Percentiles rank a stretch among this genome's conserved stretches.
These are phyloP conservation scores for Willowsia nigromaculata DNA, from an alignment of 2,888 invertebrate genomes.

Conservation along the genomic window DNA sequence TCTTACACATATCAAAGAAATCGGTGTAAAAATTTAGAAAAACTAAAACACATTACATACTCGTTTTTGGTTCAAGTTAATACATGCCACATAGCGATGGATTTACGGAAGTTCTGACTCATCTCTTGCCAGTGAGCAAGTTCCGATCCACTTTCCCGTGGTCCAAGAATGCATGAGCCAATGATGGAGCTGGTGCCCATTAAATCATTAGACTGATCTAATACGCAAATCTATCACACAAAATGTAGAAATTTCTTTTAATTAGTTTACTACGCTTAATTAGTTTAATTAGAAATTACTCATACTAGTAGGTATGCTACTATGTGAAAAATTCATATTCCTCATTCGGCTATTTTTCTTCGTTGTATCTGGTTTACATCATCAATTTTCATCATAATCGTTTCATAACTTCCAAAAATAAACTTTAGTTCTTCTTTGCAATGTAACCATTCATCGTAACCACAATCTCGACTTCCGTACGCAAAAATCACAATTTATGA, in stretches of 20 bases:
- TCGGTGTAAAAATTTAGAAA: conserved; percentile 19
- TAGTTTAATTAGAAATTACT: no score
- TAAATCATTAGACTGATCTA: conserved; percentile 85
- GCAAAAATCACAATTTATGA: no score
- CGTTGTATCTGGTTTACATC: no score
- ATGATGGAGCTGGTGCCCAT: conserved; percentile 84
- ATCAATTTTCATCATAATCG: no score
- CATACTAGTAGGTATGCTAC: no score
- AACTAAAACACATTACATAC: not conserved
- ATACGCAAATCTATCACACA: conserved; percentile 82
- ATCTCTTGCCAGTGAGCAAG: conserved; percentile 94
- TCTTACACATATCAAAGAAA: not conserved
- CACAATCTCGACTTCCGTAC: no score
- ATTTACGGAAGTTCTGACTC: conserved; percentile 91
- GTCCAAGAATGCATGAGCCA: conserved; percentile 88
- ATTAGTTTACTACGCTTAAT: not conserved
- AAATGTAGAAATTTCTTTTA: not conserved
- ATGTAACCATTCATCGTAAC: no score
- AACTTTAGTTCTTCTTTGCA: no score
- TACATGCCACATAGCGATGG: conserved; percentile 94
- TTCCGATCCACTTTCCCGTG: conserved; percentile 85
- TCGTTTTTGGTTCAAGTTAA: conserved; percentile 80
- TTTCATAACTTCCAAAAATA: no score
- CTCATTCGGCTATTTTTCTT: no score
- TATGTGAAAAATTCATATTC: no score